Conservation (phyloP, 2,888 invertebrate species). For the Deilephila elpenor region DNA sequence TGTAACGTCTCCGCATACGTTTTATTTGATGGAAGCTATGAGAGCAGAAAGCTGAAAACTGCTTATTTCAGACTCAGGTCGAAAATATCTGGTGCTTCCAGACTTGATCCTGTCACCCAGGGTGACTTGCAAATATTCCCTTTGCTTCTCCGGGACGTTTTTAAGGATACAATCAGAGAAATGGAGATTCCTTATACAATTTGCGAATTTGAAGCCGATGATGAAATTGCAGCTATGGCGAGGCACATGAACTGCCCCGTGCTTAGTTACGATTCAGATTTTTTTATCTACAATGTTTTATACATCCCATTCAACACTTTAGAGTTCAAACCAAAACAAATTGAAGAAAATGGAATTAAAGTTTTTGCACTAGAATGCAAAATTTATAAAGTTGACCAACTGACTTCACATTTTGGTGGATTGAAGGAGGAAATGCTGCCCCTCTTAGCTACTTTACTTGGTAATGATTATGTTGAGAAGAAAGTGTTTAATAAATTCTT, state of each 20-base stretch:
- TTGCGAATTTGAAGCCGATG: slow-evolving; percentile 95
- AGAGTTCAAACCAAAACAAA: slow-evolving; percentile 73
- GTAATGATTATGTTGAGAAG: slow-evolving; percentile 94
- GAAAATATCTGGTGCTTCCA: slow-evolving; percentile 84
- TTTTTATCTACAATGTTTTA: slow-evolving; percentile 93
- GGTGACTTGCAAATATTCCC: slow-evolving; percentile 88
- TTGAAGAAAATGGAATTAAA: slow-evolving; percentile 57
- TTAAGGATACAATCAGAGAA: slow-evolving; percentile 87
- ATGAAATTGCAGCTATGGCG: slow-evolving; percentile 93
- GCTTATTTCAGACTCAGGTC: slow-evolving; percentile 84
- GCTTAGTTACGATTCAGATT: slow-evolving; percentile 97
- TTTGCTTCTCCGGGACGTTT: slow-evolving; percentile 89
- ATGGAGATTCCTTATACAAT: slow-evolving; percentile 88
- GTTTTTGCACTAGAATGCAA: slow-evolving; percentile 86
- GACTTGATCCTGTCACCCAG: slow-evolving; percentile 83
- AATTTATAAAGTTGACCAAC: slow-evolving; percentile 88
- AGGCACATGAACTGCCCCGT: slow-evolving; percentile 92
- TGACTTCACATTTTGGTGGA: slow-evolving; percentile 87
- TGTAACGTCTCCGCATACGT: slow-evolving; percentile 90
- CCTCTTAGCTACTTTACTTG: slow-evolving; percentile 91
- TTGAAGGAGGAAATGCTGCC: slow-evolving; percentile 89
- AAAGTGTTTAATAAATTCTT: slow-evolving; percentile 89
- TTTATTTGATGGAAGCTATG: slow-evolving; percentile 92
- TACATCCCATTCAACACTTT: slow-evolving; percentile 92
- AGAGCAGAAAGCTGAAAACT: slow-evolving; percentile 89